Evolutionary conservation across 1,140 invertebrate species (phyloP), one percentile per base, ranked within the genome.

Genomic region (Euura saliciscinereae): DNA sequence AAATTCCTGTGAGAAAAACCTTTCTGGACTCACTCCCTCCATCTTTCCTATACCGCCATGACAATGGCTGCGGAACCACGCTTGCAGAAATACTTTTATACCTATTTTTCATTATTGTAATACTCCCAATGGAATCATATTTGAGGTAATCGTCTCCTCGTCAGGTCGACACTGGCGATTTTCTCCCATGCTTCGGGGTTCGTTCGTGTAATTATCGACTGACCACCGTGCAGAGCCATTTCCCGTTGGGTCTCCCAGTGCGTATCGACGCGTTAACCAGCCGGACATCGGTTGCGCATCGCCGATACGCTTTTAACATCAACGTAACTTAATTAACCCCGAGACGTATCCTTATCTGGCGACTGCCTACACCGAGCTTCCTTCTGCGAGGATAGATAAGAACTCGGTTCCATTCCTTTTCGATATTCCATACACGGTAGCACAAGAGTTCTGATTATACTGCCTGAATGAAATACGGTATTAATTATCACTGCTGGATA

Each of bases 161-260:
- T 59, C 51, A 28, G 28, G 28, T 28, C 28, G 28, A 28, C 28
- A 28, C 28, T 28, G 28, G 28, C 28, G 28, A 28, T 28, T 28
- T 28, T 28, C 28, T 28, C 28, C 28, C 28, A 28, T 28, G 78
- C 78, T 78, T 76, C 72, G 75, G 75, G 78, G 80, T 84, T 79
- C 10, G 81, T 78, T 76, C 81, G 83, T 83, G 83, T 84, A 84
- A 84, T 84, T 84, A 84, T 84, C 77, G 79, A 79, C 79, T 82
- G 78, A 83, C 77, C 82, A 79, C 72, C 73, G 73, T 73, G 76
- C 78, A 79, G 78, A 75, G 78, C 80, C 83, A 83, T 82, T 83
- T 82, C 83, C 82, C 83, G 74, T 77, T 78, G 81, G 79, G 82
- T 78, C 80, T 83, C 81, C 82, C 82, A 79, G 81, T 84, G 82